Evolutionary conservation across 2,888 invertebrate genomes (phyloP).

Genomic region (Lasioglossum lativentre): DNA sequence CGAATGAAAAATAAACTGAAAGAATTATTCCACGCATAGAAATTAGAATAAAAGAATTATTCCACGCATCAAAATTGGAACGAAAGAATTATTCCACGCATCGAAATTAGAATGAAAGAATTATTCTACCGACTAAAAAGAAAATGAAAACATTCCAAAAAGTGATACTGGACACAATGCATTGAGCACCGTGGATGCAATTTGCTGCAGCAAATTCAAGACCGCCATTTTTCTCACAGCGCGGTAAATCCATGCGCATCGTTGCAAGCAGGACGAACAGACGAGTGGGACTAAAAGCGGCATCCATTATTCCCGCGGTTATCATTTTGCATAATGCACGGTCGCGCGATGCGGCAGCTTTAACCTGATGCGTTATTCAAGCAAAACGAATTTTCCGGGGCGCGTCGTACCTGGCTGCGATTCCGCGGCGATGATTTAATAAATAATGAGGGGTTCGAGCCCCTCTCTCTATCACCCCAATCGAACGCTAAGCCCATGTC

Average conservation of each 20-base stretch:
- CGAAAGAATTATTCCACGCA: too few relatives aligned
- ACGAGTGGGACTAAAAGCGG: slow-evolving; percentile 41
- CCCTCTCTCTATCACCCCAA: slow-evolving; percentile 60
- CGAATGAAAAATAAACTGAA: too few relatives aligned
- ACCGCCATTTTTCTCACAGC: background rate
- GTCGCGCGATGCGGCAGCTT: slow-evolving; percentile 29
- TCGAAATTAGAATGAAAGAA: background rate
- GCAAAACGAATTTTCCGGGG: slow-evolving; percentile 56
- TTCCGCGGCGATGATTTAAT: slow-evolving; percentile 73
- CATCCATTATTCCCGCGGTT: slow-evolving; percentile 57
- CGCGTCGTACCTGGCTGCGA: slow-evolving; percentile 54
- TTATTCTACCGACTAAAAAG: background rate
- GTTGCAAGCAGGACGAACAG: background rate
- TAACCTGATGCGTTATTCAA: slow-evolving; percentile 40
- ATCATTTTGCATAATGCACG: slow-evolving; percentile 62
- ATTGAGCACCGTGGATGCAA: background rate
- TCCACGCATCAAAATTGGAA: too few relatives aligned
- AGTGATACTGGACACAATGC: background rate
- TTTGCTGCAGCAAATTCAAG: background rate
- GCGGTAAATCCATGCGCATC: background rate
- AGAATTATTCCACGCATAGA: too few relatives aligned
- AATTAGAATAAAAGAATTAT: too few relatives aligned
- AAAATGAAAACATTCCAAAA: background rate
- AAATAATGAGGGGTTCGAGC: slow-evolving; percentile 74
- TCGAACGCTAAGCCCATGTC: slow-evolving; percentile 73